These are phyloP conservation scores for Hippoglossus stenolepis DNA, from an alignment of 2,113 vertebrate genomes.

Conservation along the genomic window DNA sequence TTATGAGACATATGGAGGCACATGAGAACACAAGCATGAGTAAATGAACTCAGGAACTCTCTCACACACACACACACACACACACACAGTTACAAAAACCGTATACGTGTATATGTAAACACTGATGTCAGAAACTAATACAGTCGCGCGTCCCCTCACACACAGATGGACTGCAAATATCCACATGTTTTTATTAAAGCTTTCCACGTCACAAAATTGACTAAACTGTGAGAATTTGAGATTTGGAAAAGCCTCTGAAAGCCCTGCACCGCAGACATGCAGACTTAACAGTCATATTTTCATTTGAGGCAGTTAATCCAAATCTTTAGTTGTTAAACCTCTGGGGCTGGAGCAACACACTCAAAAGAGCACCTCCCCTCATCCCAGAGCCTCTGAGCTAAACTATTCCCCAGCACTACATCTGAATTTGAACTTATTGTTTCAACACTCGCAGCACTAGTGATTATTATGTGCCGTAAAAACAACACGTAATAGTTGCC, in stretches of 20 bases:
- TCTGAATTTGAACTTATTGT: slow-evolving; percentile 15
- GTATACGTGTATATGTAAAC: background rate
- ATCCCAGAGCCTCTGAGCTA: slow-evolving; percentile 17
- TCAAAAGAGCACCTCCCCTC: slow-evolving; percentile 38
- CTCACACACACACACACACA: slow-evolving; percentile 4
- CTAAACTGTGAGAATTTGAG: slow-evolving; percentile 40
- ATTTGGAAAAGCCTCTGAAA: slow-evolving; percentile 54
- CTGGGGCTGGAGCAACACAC: slow-evolving; percentile 40
- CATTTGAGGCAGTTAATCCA: slow-evolving; percentile 60
- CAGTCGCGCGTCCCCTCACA: background rate
- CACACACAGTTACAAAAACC: slow-evolving; percentile 18
- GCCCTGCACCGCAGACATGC: slow-evolving; percentile 26
- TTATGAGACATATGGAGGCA: slow-evolving; percentile 73
- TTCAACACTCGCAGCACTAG: too few relatives aligned
- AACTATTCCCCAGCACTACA: slow-evolving; percentile 17
- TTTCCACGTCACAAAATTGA: slow-evolving; percentile 34
- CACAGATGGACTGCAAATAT: slow-evolving; percentile 13
- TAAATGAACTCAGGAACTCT: slow-evolving; percentile 45
- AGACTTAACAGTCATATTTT: slow-evolving; percentile 54
- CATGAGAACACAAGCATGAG: slow-evolving; percentile 54
- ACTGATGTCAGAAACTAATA: slow-evolving; percentile 25
- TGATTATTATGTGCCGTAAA: background rate
- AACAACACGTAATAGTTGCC: background rate
- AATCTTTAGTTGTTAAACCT: slow-evolving; percentile 62
- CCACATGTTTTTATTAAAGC: slow-evolving; percentile 29